A percentile compares a stretch with the other conserved stretches of the same genome.
These are phyloP conservation scores for Drosophila merina DNA, from an alignment of 2,888 invertebrate genomes.

Conservation along the genomic window DNA sequence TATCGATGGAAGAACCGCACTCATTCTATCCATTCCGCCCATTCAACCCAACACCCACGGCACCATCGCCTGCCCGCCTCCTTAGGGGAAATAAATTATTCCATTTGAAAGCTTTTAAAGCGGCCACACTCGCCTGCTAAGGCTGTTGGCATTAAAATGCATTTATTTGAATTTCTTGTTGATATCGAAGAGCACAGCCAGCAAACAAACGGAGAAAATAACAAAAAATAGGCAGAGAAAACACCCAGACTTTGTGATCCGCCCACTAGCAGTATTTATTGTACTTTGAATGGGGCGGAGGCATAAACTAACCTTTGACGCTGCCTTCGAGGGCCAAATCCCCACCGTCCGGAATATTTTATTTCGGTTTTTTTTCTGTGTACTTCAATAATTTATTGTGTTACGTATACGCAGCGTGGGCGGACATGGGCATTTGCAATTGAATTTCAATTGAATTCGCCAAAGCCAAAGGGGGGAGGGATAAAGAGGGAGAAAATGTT, in stretches of 20 bases:
- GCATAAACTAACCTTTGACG: conserved; percentile 60
- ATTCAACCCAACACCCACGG: conserved; percentile 13
- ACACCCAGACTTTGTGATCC: conserved; percentile 17
- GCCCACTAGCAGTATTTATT: conserved; percentile 69
- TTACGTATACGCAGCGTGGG: conserved; percentile 55
- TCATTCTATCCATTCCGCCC: neutral
- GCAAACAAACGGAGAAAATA: conserved; percentile 28
- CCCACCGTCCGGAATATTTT: neutral
- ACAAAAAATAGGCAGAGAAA: neutral
- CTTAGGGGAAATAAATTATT: conserved; percentile 60
- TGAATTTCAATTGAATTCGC: conserved; percentile 32
- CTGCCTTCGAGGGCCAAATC: conserved; percentile 8
- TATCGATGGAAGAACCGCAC: conserved; percentile 25
- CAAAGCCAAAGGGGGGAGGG: neutral
- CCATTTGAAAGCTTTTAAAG: conserved; percentile 50
- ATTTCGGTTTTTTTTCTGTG: conserved; percentile 19
- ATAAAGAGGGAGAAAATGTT: conserved; percentile 3
- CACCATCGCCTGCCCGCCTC: neutral
- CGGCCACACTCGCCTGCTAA: conserved; percentile 32
- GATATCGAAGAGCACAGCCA: conserved; percentile 33
- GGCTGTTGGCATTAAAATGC: conserved; percentile 44
- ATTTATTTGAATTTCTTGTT: conserved; percentile 53
- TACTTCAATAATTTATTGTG: conserved; percentile 62
- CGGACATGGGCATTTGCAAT: conserved; percentile 38
- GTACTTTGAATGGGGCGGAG: conserved; percentile 45